These are phyloP conservation scores for Botia kubotai DNA, from an alignment of 2,797 vertebrate species.

Conservation along the genomic window DNA sequence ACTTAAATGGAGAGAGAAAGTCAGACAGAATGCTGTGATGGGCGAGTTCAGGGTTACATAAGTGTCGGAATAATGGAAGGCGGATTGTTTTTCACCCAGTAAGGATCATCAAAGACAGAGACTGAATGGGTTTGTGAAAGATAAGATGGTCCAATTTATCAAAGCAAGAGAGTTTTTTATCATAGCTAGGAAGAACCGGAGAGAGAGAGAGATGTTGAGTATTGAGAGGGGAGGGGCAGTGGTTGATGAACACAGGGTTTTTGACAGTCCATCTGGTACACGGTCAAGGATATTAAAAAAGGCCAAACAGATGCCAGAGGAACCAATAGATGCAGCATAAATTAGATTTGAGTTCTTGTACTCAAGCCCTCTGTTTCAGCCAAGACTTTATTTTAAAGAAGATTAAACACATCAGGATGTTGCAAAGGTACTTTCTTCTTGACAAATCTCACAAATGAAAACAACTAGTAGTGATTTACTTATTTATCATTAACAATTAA, in stretches of 20 bases:
- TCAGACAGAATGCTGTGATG: conserved; percentile 6
- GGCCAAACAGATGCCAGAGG: conserved; percentile 32
- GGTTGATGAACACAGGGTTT: conserved; percentile 43
- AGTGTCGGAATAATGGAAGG: conserved; percentile 30
- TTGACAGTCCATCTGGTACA: conserved; percentile 34
- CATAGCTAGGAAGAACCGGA: conserved; percentile 25
- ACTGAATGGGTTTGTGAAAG: conserved; percentile 33
- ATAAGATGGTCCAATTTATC: conserved; percentile 40
- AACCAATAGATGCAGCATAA: conserved; percentile 25
- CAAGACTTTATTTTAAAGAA: conserved; percentile 23
- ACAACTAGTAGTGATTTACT: neutral
- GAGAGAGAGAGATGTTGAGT: neutral
- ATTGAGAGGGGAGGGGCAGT: conserved; percentile 5
- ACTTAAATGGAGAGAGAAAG: conserved; percentile 36
- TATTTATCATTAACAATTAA: neutral
- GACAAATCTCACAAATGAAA: neutral
- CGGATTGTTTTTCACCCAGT: conserved; percentile 3
- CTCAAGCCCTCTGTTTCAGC: neutral
- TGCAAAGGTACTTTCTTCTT: neutral
- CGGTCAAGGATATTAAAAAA: conserved; percentile 41
- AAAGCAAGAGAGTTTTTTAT: conserved; percentile 17
- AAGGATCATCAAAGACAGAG: conserved; percentile 24
- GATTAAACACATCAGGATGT: neutral
- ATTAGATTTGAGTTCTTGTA: conserved; percentile 12
- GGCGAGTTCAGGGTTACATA: conserved; percentile 6